A percentile compares a stretch with the other conserved stretches of the same genome.
Conservation (phyloP, 2,797 vertebrate genomes). For the Pteropus rufus region DNA sequence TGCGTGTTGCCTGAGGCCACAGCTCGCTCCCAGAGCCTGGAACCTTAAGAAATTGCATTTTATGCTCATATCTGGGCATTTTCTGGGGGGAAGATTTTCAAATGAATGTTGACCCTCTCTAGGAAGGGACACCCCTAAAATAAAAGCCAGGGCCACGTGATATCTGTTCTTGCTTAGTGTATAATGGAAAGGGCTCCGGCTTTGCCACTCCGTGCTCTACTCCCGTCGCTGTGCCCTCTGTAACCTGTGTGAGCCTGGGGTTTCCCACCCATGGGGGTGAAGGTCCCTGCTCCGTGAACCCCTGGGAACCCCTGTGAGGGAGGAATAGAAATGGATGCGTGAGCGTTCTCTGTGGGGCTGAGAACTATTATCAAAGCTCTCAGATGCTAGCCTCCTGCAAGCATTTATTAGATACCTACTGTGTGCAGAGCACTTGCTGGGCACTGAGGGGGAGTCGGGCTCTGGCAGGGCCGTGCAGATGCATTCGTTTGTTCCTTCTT, state of each 20-base stretch:
- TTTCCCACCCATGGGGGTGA: neutral
- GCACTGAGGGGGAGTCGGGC: neutral
- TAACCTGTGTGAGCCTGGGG: neutral
- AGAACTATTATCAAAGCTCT: neutral
- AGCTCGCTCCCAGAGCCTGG: neutral
- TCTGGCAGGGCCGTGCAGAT: neutral
- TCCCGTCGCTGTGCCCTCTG: no score
- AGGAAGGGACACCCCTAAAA: neutral
- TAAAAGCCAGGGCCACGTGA: neutral
- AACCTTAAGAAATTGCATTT: neutral
- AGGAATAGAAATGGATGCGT: neutral
- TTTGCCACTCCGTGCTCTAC: neutral
- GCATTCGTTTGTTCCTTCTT: neutral
- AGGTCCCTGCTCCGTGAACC: fast-evolving
- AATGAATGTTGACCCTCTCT: neutral
- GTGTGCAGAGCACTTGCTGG: neutral
- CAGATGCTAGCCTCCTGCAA: neutral
- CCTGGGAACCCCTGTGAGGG: neutral
- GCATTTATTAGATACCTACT: neutral
- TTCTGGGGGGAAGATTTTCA: neutral
- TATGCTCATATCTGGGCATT: neutral
- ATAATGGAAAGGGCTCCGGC: neutral
- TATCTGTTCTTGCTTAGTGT: no score
- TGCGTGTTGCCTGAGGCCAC: no score
- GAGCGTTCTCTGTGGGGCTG: fast-evolving